Evolutionary conservation across 2,888 invertebrate genomes (phyloP), one percentile per base, ranked within the genome.

Genomic region (Girardia tigrina): DNA sequence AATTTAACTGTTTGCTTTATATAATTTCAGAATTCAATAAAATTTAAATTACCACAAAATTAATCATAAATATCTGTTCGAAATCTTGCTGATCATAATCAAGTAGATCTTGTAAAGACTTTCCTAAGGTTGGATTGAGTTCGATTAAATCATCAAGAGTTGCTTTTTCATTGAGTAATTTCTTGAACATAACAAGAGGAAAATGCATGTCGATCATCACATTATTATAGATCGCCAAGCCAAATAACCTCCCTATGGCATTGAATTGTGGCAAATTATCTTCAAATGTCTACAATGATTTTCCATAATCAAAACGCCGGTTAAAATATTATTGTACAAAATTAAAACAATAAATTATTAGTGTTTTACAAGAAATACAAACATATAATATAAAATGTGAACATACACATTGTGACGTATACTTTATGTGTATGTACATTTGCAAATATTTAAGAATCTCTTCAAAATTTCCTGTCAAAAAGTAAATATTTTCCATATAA

Each of bases 171-270:
- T 88, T 88, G 16, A 97, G 86, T 23, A 97, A 85, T 84, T 97
- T 97, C 85, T 97, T 97, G 84, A 94, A 98, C 28, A 98, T 86
- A 0, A 90, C 94, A 82, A 94, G 85, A 0, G 97, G 97, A 83
- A 98, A 97, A 28, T 93, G 93, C 75, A 97, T 88, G 84, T 93
- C 90, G 78, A 98, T 94, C 79, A 97, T 94, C 76, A 90, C 92
- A 76, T 80, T 80, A 86, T 98, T 98, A 85, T 97, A 98, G 82
- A 98, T 95, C 14, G 94, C 95, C 79, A 98, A 86, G 42, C 94
- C 97, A 84, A 92, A 94, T 76, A 97, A 88, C 77, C 90, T 88
- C 78, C 91, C 91, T 88, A 85, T 81, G 79, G 85, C 79, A 29
- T 79, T 78, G 79, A 83, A 86, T 82, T 36, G 36, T 36, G 36